Conservation (phyloP, 2,113 vertebrate genomes). For the Chloropsis cyanopogon region DNA sequence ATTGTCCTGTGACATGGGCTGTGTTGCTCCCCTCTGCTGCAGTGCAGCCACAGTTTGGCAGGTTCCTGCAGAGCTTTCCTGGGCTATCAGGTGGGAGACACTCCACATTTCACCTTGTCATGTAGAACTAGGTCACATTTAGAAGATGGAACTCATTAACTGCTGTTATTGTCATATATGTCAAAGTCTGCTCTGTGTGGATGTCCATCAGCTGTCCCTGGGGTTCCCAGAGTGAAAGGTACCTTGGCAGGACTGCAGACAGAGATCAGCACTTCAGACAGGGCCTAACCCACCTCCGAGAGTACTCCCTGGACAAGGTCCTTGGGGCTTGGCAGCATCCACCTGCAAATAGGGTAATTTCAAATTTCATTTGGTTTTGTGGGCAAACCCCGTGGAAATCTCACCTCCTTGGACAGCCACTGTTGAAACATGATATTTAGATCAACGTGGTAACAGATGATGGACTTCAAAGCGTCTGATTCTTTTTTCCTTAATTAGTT, state of each 20-base stretch:
- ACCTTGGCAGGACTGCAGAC: neutral
- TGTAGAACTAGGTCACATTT: neutral
- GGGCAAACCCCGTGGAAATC: neutral
- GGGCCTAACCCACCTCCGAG: neutral
- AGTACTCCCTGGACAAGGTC: neutral
- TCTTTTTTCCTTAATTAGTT: neutral
- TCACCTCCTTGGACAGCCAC: neutral
- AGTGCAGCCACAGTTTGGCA: neutral
- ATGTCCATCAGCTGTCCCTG: neutral
- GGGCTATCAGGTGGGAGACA: neutral
- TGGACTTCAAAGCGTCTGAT: neutral
- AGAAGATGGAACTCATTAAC: neutral
- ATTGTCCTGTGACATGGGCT: neutral
- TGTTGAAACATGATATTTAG: neutral
- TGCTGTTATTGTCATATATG: neutral
- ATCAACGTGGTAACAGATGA: neutral
- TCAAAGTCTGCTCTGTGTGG: rapidly evolving
- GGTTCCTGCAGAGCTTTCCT: neutral
- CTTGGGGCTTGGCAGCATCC: neutral
- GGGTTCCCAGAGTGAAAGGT: neutral
- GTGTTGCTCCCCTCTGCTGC: rapidly evolving
- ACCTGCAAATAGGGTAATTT: neutral
- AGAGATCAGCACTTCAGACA: neutral
- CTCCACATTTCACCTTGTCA: rapidly evolving
- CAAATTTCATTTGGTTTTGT: neutral